Evolutionary conservation across 2,888 invertebrate genomes (phyloP).

Genomic region (Calameuta pallipes): DNA sequence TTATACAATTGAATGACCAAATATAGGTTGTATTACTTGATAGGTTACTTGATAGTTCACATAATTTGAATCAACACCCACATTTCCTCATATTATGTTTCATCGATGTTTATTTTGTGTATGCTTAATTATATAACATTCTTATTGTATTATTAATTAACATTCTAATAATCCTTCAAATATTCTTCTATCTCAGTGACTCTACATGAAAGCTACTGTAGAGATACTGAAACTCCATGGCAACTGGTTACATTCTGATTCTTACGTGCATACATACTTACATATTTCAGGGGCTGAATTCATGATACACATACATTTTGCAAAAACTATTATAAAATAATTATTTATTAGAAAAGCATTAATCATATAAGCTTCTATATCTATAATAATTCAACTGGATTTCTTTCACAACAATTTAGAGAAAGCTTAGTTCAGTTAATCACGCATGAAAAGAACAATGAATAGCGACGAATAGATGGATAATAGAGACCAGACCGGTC

Average conservation of each 20-base stretch:
- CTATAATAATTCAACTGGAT: background rate
- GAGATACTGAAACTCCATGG: background rate
- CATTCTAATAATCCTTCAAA: background rate
- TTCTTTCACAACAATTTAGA: background rate
- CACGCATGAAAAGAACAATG: constrained; percentile 8
- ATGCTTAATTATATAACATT: background rate
- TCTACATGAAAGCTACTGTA: background rate
- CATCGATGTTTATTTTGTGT: background rate
- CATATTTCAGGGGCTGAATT: background rate
- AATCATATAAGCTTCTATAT: background rate
- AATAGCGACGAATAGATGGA: background rate
- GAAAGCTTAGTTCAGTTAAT: constrained; percentile 3
- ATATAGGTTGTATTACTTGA: background rate
- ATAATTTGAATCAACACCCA: background rate
- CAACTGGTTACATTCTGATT: background rate
- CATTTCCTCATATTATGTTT: background rate
- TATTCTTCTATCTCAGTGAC: background rate
- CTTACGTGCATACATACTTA: background rate
- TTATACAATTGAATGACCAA: background rate
- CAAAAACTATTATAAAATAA: background rate
- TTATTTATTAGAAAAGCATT: background rate
- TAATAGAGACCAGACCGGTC: constrained; percentile 4
- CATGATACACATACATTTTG: background rate
- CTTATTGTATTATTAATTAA: background rate
- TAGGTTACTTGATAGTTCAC: background rate